These are phyloP conservation scores for Hartigia nigra DNA, from an alignment of 2,888 invertebrate species.

Conservation along the genomic window DNA sequence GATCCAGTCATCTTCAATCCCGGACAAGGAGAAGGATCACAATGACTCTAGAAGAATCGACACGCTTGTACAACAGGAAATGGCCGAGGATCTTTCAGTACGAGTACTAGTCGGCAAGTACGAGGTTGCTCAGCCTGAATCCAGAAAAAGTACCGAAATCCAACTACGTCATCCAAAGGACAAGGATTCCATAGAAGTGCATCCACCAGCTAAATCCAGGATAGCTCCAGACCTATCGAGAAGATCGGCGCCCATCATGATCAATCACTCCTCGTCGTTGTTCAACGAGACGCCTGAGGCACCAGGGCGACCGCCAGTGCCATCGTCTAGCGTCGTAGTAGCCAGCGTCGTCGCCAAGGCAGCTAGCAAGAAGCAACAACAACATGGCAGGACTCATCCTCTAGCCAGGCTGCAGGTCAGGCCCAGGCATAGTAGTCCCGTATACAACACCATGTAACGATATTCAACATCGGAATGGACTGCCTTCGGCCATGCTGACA, in stretches of 20 bases:
- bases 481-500: not conserved
- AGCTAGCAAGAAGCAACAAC: constrained; percentile 85
- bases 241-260: constrained; percentile 57
- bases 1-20: constrained; percentile 33
- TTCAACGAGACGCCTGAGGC: constrained; percentile 49
- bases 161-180: constrained; percentile 52
- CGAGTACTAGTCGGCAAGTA: constrained; percentile 82
- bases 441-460: constrained; percentile 89
- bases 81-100: constrained; percentile 76
- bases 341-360: constrained; percentile 78
- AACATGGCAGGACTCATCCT: constrained; percentile 93
- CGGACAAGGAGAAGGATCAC: constrained; percentile 53
- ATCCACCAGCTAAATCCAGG: constrained; percentile 57
- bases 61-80: constrained; percentile 40
- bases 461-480: not conserved
- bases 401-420: constrained; percentile 86
- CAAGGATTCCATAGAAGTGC: constrained; percentile 51
- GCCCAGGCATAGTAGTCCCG: constrained; percentile 82
- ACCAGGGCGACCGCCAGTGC: constrained; percentile 63
- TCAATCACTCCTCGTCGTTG: constrained; percentile 32
- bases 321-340: constrained; percentile 72
- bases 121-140: constrained; percentile 68
- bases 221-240: constrained; percentile 59
- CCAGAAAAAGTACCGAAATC: constrained; percentile 48
- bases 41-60: constrained; percentile 22